Evolutionary conservation across 2,113 vertebrate species (phyloP).

Genomic region (Archocentrus centrarchus): DNA sequence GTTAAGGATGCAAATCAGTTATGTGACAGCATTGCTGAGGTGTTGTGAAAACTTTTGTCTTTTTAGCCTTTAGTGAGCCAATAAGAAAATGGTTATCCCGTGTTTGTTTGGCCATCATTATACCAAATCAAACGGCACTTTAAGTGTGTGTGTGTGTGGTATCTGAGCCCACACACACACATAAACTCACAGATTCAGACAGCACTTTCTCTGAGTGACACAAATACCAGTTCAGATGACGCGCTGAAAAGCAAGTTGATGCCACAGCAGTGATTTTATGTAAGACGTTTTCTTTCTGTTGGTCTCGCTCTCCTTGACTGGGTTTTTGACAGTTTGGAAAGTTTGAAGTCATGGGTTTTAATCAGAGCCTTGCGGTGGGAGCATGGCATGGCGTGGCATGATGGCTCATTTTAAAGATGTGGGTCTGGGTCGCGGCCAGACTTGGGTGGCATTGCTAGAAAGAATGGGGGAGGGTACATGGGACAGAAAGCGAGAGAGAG

Average conservation of each 20-base stretch:
- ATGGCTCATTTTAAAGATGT: slow-evolving; percentile 77
- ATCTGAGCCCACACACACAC: slow-evolving; percentile 13
- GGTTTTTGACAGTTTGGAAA: slow-evolving; percentile 78
- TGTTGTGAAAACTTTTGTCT: slow-evolving; percentile 32
- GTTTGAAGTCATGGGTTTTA: slow-evolving; percentile 81
- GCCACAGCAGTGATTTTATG: slow-evolving; percentile 49
- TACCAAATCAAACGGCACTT: not conserved
- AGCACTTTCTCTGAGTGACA: slow-evolving; percentile 49
- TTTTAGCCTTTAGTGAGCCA: slow-evolving; percentile 34
- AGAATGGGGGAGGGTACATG: not conserved
- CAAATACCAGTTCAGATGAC: slow-evolving; percentile 51
- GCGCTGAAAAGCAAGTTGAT: slow-evolving; percentile 48
- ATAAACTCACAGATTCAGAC: slow-evolving; percentile 12
- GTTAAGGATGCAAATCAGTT: not conserved
- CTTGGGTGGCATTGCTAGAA: slow-evolving; percentile 66
- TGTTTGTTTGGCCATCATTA: slow-evolving; percentile 25
- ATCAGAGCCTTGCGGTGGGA: slow-evolving; percentile 70
- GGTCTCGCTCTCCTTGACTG: slow-evolving; percentile 35
- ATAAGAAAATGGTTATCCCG: slow-evolving; percentile 19
- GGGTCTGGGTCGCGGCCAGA: slow-evolving; percentile 73
- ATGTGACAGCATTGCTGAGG: slow-evolving; percentile 1
- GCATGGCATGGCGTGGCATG: slow-evolving; percentile 67
- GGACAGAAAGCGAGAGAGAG: not conserved
- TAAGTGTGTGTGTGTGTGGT: not conserved
- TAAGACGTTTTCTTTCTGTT: slow-evolving; percentile 45